A percentile compares a stretch with the other conserved stretches of the same genome.
These are phyloP conservation scores for Idris sp. DNA, from an alignment of 1,140 invertebrate species.

Conservation along the genomic window DNA sequence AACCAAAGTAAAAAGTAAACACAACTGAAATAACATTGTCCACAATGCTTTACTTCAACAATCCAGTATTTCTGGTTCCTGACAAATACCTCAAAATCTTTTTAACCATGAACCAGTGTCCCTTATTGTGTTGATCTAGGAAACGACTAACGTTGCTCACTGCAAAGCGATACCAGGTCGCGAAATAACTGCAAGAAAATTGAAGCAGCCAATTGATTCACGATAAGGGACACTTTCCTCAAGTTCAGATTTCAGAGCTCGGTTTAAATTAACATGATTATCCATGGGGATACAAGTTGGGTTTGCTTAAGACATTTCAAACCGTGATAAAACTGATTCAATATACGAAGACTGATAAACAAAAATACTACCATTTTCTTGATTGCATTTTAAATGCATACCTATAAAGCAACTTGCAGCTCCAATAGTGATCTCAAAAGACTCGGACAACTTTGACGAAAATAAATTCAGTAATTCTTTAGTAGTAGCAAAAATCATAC, in stretches of 20 bases:
- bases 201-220: conserved; percentile 67
- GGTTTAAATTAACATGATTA: not conserved
- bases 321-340: conserved; percentile 60
- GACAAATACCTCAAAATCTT: conserved; percentile 64
- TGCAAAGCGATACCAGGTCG: conserved; percentile 72
- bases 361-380: conserved; percentile 29
- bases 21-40: too few relatives aligned
- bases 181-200: conserved; percentile 68
- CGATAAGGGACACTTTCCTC: conserved; percentile 59
- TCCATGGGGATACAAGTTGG: conserved; percentile 51
- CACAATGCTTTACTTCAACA: too few relatives aligned
- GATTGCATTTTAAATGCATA: conserved; percentile 40
- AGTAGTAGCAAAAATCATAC: conserved; percentile 61
- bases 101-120: conserved; percentile 64
- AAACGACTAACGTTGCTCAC: conserved; percentile 63
- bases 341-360: conserved; percentile 63
- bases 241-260: not conserved
- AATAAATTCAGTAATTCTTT: conserved; percentile 40
- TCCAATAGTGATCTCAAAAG: conserved; percentile 48
- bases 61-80: conserved; percentile 20
- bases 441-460: conserved; percentile 31
- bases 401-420: conserved; percentile 53
- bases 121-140: conserved; percentile 34
- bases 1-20: too few relatives aligned
- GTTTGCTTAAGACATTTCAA: conserved; percentile 65